Evolutionary conservation across 2,797 vertebrate species (phyloP), one percentile per base, ranked within the genome.

Genomic region (Darevskia nairensis): DNA sequence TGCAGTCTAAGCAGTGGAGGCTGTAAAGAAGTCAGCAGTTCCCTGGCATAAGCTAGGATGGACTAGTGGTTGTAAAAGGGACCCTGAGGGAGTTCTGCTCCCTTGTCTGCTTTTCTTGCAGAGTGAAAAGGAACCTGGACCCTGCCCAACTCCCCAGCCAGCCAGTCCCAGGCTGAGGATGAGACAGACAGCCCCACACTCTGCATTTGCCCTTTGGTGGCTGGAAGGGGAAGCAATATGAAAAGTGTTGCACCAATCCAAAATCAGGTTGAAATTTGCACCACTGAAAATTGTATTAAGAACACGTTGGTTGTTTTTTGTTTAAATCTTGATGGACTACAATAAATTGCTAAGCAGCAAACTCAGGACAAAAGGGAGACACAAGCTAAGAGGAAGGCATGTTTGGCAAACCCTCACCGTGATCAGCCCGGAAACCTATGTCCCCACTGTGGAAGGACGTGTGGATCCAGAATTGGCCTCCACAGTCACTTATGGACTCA

Each of bases 1-100:
- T 25, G 29, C 1, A 23, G 15, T n/a, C 1, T 59, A 2, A 59
- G 66, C 39, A 3, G 59, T 0, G 6, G 41, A 29, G 13, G 1
- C 46, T 64, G 21, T 8, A 46, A 25, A 1, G 46, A 59, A 3
- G 19, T 23, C 41, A 13, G 55, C 10, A 17, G n/a, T n/a, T 41
- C 2, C 27, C 72, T 32, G 25, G 72, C 15, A 39, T 71, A 55
- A 55, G 7, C 25, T 11, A 21, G 6, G 41, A 25, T 19, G 41
- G 7, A 19, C 68, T 10, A 13, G 41, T 5, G 8, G 78, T 32
- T 71, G 23, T 10, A 55, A n/a, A 69, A 27, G 8, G 10, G 82
- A 68, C 8, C 10, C 8, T 5, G 1, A 32, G 41, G 78, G 80
- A 29, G 8, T 15, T 71, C 66, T 46, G 39, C 6, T 11, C 66